These are phyloP conservation scores for Epistrophella euchroma DNA, from an alignment of 2,888 invertebrate genomes.

Conservation along the genomic window DNA sequence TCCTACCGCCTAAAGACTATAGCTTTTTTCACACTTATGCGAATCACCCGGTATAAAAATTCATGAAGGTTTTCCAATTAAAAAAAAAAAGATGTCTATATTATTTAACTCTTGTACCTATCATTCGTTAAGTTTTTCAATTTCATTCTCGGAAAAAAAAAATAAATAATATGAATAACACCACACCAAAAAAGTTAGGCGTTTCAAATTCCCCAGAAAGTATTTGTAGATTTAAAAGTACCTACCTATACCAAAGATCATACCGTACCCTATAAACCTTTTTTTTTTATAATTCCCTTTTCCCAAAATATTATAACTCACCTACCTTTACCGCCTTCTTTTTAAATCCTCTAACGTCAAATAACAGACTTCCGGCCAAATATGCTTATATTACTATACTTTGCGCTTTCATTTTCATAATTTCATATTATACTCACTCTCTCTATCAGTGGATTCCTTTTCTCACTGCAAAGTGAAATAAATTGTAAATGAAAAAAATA, in stretches of 20 bases:
- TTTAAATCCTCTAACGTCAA: conserved; percentile 30
- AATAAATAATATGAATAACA: neutral
- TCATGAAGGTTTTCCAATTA: no score
- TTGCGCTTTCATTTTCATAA: conserved; percentile 66
- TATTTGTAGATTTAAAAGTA: conserved; percentile 3
- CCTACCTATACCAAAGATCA: neutral
- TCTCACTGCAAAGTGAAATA: conserved; percentile 45
- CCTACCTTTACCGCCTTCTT: neutral
- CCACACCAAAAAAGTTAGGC: neutral
- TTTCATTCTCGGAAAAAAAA: neutral
- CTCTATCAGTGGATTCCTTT: conserved; percentile 25
- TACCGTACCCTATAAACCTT: conserved; percentile 7
- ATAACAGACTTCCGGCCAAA: conserved; percentile 36
- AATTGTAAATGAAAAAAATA: conserved; percentile 30
- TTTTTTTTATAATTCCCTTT: neutral
- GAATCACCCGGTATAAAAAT: no score
- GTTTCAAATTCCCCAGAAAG: conserved; percentile 1
- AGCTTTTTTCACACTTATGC: no score
- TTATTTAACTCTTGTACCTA: no score
- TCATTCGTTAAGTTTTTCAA: neutral
- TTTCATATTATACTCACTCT: conserved; percentile 38
- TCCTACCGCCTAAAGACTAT: no score
- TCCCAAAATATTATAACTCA: neutral
- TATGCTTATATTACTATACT: conserved; percentile 39
- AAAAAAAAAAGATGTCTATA: no score